Evolutionary conservation across 2,888 invertebrate species (phyloP).

Genomic region (Steromphala cineraria): DNA sequence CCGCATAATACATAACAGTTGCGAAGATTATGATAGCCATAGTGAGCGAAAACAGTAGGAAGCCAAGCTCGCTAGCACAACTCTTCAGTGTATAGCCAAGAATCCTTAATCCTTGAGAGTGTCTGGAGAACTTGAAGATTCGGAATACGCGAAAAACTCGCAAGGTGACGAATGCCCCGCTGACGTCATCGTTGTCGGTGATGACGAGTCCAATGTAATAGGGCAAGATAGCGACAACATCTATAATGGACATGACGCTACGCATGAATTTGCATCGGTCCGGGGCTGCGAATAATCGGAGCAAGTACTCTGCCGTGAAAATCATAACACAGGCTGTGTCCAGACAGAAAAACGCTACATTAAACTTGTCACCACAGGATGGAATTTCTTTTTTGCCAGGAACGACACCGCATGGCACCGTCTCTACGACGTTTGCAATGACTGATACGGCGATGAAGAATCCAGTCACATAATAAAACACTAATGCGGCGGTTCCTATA

Average conservation of each 20-base stretch:
- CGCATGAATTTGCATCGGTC: conserved; percentile 97
- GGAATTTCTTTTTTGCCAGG: conserved; percentile 77
- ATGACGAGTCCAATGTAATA: conserved; percentile 99
- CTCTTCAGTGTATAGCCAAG: conserved; percentile 99
- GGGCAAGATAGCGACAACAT: conserved; percentile 98
- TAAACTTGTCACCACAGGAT: conserved; percentile 97
- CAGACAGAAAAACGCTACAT: conserved; percentile 94
- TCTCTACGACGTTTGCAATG: conserved; percentile 99
- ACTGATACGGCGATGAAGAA: conserved; percentile 99
- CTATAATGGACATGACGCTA: conserved; percentile 99
- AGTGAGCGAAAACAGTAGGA: conserved; percentile 98
- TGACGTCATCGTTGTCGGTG: conserved; percentile 98
- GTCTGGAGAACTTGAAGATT: conserved; percentile 99
- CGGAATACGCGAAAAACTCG: conserved; percentile 99
- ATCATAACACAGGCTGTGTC: conserved; percentile 99
- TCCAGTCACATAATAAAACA: conserved; percentile 99
- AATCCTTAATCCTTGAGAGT: conserved; percentile 98
- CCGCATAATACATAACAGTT: conserved; percentile 99
- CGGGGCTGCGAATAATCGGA: conserved; percentile 96
- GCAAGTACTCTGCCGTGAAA: conserved; percentile 97
- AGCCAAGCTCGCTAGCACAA: conserved; percentile 98
- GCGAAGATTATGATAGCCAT: conserved; percentile 99
- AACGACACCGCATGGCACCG: conserved; percentile 90
- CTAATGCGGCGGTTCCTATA: conserved; percentile 98
- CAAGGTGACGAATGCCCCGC: conserved; percentile 98